These are phyloP conservation scores for Sericinus montela DNA, from an alignment of 2,888 invertebrate genomes.

Conservation along the genomic window DNA sequence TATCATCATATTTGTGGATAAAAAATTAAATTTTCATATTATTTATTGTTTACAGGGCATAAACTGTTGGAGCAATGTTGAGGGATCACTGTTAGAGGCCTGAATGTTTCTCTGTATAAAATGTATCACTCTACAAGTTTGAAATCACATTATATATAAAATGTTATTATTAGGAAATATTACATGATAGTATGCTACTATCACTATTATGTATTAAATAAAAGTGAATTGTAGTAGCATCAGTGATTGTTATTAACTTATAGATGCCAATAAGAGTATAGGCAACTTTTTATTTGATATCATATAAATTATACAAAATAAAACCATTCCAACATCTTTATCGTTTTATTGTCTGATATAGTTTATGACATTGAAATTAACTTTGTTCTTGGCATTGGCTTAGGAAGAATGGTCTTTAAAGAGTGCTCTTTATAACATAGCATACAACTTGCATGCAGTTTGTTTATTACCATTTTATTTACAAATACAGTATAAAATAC, in stretches of 20 bases:
- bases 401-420: too few relatives aligned
- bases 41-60: slow-evolving; percentile 55
- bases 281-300: slow-evolving; percentile 36
- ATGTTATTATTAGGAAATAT: slow-evolving; percentile 24
- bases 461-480: too few relatives aligned
- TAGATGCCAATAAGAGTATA: slow-evolving; percentile 28
- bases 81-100: slow-evolving; percentile 27
- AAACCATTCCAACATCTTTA: slow-evolving; percentile 48
- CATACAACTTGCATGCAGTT: too few relatives aligned
- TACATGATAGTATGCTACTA: slow-evolving; percentile 18
- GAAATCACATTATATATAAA: slow-evolving; percentile 34
- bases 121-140: slow-evolving; percentile 36
- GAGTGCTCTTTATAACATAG: too few relatives aligned
- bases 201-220: slow-evolving; percentile 25
- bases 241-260: slow-evolving; percentile 45
- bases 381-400: too few relatives aligned
- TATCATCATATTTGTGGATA: too few relatives aligned
- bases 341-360: background rate
- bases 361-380: too few relatives aligned
- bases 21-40: background rate
- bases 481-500: too few relatives aligned
- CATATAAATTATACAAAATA: slow-evolving; percentile 41
- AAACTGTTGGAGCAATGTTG: slow-evolving; percentile 25
- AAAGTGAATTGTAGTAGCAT: slow-evolving; percentile 28
- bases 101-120: slow-evolving; percentile 23